phyloP scores from a whole-genome alignment of 2,797 vertebrate species.

The Alexandromys oeconomus region DNA sequence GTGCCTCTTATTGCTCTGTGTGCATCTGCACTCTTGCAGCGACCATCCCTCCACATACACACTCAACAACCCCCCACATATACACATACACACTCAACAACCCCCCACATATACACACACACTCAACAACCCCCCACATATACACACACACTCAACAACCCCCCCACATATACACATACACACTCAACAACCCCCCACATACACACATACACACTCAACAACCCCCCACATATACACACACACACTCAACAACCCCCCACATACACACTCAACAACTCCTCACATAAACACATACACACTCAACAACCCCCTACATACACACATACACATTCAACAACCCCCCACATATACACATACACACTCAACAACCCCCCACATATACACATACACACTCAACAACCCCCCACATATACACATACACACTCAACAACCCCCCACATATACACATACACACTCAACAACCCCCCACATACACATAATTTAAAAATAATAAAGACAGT shows the following conservation, averaged over 20 bases:
- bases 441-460: too few relatives aligned
- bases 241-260: background rate
- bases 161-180: background rate
- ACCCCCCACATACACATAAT: background rate
- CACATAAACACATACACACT: too few relatives aligned
- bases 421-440: too few relatives aligned
- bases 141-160: too few relatives aligned
- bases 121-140: background rate
- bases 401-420: background rate
- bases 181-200: background rate
- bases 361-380: too few relatives aligned
- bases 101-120: background rate
- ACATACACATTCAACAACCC: too few relatives aligned
- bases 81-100: background rate
- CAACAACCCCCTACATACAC: too few relatives aligned
- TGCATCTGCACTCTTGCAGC: too few relatives aligned
- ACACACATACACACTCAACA: background rate
- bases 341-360: too few relatives aligned
- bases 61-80: background rate
- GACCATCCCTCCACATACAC: too few relatives aligned
- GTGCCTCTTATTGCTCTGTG: background rate
- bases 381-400: background rate
- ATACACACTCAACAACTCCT: too few relatives aligned
- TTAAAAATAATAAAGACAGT: background rate
- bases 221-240: background rate